A percentile compares a stretch with the other conserved stretches of the same genome.
These are phyloP conservation scores for Ophonus ardosiacus DNA, from an alignment of 2,888 invertebrate genomes.

Conservation along the genomic window DNA sequence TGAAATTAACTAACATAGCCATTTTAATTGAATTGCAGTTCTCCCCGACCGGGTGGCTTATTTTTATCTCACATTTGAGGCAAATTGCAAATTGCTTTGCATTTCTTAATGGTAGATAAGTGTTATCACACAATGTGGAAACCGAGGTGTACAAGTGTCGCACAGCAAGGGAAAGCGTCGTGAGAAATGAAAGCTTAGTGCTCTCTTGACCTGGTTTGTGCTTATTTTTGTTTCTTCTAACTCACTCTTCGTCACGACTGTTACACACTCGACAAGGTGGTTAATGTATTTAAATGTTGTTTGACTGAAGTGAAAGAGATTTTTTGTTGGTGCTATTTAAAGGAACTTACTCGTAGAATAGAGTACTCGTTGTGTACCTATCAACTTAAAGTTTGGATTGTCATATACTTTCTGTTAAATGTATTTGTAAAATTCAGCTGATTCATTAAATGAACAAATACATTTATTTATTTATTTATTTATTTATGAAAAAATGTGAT, in stretches of 20 bases:
- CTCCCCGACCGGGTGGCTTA: not conserved
- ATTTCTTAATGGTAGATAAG: slow-evolving; percentile 13
- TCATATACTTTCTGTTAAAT: no score
- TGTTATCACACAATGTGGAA: not conserved
- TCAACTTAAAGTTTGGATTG: no score
- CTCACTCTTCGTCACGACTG: not conserved
- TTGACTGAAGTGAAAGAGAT: not conserved
- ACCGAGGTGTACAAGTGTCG: not conserved
- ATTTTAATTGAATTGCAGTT: not conserved
- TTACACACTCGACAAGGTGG: not conserved
- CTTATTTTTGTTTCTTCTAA: not conserved
- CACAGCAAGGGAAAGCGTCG: not conserved
- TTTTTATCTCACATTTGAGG: not conserved
- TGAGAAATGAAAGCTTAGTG: not conserved
- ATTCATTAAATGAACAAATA: no score
- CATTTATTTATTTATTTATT: no score
- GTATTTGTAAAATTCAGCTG: no score
- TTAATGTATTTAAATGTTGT: not conserved
- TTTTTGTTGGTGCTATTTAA: not conserved
- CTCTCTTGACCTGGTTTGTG: slow-evolving; percentile 19
- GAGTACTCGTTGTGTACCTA: no score
- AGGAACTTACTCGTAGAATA: no score
- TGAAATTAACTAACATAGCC: not conserved
- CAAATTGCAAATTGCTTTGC: slow-evolving; percentile 6
- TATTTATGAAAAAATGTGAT: no score